Evolutionary conservation across 2,888 invertebrate genomes (phyloP).

Genomic region (Cryptops parisi): DNA sequence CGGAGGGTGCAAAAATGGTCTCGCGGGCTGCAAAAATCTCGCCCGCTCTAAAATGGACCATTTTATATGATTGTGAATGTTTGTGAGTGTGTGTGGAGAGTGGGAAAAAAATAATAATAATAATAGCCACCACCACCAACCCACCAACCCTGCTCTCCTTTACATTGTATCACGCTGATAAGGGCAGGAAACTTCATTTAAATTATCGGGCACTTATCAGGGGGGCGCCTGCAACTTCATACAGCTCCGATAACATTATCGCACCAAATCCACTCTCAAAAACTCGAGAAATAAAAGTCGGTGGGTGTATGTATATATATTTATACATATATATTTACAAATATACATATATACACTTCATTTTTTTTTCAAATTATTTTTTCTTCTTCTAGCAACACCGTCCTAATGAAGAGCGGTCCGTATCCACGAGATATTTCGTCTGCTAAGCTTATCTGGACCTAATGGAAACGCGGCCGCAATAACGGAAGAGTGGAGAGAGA

Average conservation of each 20-base stretch:
- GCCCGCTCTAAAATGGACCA: background rate
- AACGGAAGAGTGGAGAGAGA: background rate
- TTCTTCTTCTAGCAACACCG: background rate
- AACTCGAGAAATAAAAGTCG: too few relatives aligned
- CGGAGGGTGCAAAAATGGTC: background rate
- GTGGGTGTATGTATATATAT: too few relatives aligned
- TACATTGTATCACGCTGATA: background rate
- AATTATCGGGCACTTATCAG: conserved; percentile 10
- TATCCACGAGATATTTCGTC: background rate
- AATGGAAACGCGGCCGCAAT: background rate
- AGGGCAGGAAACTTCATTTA: conserved; percentile 8
- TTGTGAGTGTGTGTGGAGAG: background rate
- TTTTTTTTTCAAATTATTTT: background rate
- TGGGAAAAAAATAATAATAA: too few relatives aligned
- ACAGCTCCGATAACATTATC: background rate
- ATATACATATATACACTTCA: too few relatives aligned
- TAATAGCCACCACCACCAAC: too few relatives aligned
- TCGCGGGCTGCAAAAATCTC: background rate
- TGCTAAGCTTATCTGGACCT: background rate
- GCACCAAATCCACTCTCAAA: background rate
- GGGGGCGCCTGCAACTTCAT: background rate
- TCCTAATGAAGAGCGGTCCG: background rate
- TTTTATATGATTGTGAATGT: background rate
- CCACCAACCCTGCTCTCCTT: background rate
- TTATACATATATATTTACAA: too few relatives aligned